Percentiles rank a stretch among this genome's conserved stretches.
phyloP scores from a whole-genome alignment of 2,888 invertebrate genomes.

The Drosophila buzzatii region DNA sequence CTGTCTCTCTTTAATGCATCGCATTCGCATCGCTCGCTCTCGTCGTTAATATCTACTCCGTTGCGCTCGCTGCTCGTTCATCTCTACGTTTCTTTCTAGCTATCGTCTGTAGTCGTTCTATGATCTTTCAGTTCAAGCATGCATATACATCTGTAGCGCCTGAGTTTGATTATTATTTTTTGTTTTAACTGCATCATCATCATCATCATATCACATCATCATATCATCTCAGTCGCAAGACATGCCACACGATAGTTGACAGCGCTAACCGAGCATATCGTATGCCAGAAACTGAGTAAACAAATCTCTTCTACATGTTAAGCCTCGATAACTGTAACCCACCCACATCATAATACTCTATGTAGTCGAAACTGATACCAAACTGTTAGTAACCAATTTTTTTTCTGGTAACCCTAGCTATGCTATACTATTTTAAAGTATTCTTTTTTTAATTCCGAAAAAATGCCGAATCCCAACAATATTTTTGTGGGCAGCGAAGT shows the following conservation, averaged over 20 bases:
- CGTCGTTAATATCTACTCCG: constrained; percentile 32
- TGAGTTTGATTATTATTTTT: neutral
- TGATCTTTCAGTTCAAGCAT: constrained; percentile 48
- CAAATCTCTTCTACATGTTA: constrained; percentile 15
- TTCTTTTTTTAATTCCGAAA: constrained; percentile 16
- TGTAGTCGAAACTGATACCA: constrained; percentile 33
- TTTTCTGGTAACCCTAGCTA: constrained; percentile 36
- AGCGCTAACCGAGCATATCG: constrained; percentile 45
- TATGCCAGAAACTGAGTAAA: constrained; percentile 39
- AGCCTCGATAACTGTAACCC: constrained; percentile 68
- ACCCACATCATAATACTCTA: constrained; percentile 54
- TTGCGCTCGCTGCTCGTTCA: constrained; percentile 51
- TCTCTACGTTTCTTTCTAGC: constrained; percentile 58
- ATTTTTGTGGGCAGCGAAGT: constrained; percentile 22
- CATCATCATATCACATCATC: constrained; percentile 14
- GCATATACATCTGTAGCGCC: constrained; percentile 38
- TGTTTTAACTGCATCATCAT: constrained; percentile 14
- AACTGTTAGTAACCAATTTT: constrained; percentile 8
- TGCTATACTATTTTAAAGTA: constrained; percentile 19
- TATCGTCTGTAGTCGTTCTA: constrained; percentile 52
- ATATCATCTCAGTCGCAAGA: constrained; percentile 7
- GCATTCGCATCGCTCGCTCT: constrained; percentile 43
- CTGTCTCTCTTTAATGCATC: constrained; percentile 35
- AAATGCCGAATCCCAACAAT: constrained; percentile 18
- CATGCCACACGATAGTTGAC: constrained; percentile 19